phyloP scores from a whole-genome alignment of 2,113 vertebrate genomes.

The Taxidea taxus region DNA sequence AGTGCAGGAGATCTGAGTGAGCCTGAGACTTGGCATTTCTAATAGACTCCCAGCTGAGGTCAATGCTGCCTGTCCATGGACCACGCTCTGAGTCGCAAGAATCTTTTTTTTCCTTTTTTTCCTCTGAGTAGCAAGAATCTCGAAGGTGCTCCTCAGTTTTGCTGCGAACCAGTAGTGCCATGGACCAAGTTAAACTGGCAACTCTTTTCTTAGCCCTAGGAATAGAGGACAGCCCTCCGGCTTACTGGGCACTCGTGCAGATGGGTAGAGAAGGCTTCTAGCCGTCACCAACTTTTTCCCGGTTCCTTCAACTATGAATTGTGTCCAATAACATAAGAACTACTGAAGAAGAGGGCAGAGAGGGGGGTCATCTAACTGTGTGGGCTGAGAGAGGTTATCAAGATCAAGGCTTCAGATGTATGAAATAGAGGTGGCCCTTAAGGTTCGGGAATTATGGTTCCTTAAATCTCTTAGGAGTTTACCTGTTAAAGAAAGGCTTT shows the following conservation, averaged over 20 bases:
- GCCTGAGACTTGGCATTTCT: not conserved
- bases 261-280: not conserved
- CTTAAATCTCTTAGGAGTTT: not conserved
- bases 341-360: not conserved
- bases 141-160: not conserved
- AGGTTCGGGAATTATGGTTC: not conserved
- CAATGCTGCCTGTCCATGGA: fast-evolving
- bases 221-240: not conserved
- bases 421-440: not conserved
- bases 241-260: not conserved
- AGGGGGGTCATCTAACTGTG: not conserved
- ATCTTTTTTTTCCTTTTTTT: not conserved
- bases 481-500: not conserved
- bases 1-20: not conserved
- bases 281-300: not conserved
- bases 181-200: not conserved
- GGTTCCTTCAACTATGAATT: not conserved
- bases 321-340: not conserved
- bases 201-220: not conserved
- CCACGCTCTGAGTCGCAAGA: not conserved
- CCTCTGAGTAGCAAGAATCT: not conserved
- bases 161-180: not conserved
- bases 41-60: not conserved
- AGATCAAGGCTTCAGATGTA: not conserved
- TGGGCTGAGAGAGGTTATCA: not conserved